Evolutionary conservation across 2,888 invertebrate genomes (phyloP), one percentile per base, ranked within the genome.

Genomic region (Dichetophora obliterata): DNA sequence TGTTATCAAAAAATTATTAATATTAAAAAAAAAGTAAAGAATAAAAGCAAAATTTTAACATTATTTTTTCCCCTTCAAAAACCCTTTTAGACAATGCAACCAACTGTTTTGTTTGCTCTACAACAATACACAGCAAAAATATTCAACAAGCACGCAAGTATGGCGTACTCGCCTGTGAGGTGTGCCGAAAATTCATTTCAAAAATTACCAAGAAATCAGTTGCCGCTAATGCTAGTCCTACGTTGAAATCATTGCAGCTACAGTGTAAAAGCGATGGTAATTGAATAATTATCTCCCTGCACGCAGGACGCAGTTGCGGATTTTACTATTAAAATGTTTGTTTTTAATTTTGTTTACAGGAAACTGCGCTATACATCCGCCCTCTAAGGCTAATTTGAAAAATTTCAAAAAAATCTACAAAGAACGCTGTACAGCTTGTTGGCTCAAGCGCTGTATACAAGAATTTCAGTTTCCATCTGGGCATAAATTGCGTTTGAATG

Each of bases 181-280:
- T 95, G 9, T 97, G 97, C 88, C 91, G 95, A 70, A 95, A 95
- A 88, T 96, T 96, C 88, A 95, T 96, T 84, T 93, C 95, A 22
- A 95, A 95, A 87, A 93, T 95, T 91, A 92, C 94, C 80, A 94
- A 94, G 88, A 92, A 93, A 77, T 82, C 84, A 16, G 78, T 81
- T 77, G 80, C 80, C 75, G 79, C 81, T 16, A 81, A 78, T 54
- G 61, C 82, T 27, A 81, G 70, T 75, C 66, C 80, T 50, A 66
- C 79, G 50, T 75, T 82, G 52, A 84, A 84, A 76, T 78, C 94
- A 86, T 92, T 93, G 83, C 84, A 83, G 77, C 71, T 88, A n/a
- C 85, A 83, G 57, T 87, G 87, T 79, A 87, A 86, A 80, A 83
- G 82, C 76, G 87, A 88, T 77, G 86, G 90, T 87, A 83, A 85